Evolutionary conservation across 2,113 vertebrate genomes (phyloP).

Genomic region (Mixornis gularis): DNA sequence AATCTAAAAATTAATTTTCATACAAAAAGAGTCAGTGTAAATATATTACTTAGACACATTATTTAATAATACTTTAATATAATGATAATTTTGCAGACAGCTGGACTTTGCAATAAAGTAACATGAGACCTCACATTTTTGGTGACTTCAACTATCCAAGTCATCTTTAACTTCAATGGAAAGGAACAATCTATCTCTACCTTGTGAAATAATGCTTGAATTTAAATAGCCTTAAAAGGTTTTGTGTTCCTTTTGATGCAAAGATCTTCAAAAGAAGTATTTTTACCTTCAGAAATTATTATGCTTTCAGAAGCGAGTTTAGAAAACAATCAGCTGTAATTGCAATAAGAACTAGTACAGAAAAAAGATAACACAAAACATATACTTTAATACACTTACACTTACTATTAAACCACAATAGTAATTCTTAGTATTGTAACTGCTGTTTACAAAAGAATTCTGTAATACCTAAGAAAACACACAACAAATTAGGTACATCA

Average conservation of each 20-base stretch:
- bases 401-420: background rate
- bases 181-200: background rate
- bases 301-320: background rate
- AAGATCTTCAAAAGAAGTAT: background rate
- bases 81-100: background rate
- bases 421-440: background rate
- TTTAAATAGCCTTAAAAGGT: background rate
- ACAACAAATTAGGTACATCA: background rate
- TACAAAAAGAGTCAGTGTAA: background rate
- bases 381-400: background rate
- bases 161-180: background rate
- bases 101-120: background rate
- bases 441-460: background rate
- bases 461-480: background rate
- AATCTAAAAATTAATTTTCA: background rate
- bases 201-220: background rate
- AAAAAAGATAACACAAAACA: background rate
- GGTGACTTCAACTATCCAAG: background rate
- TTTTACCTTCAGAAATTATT: background rate
- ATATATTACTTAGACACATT: background rate
- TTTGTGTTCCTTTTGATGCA: background rate
- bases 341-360: background rate
- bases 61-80: background rate
- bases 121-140: background rate
- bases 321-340: background rate